These are phyloP conservation scores for Lacerta agilis DNA, from an alignment of 2,797 vertebrate species.

Conservation along the genomic window DNA sequence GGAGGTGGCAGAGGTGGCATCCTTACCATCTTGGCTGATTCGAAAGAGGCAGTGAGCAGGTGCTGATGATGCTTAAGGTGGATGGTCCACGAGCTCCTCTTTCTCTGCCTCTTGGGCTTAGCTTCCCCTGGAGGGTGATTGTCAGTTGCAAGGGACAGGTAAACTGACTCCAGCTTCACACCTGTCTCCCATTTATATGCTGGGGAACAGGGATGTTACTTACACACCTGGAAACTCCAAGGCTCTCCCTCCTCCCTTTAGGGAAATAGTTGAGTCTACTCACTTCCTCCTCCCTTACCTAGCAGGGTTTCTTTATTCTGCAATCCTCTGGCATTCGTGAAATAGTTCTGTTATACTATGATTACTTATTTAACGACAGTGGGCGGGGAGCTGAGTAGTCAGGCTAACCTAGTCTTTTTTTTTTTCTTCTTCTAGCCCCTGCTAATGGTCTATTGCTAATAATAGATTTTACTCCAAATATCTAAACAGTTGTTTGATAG, in stretches of 20 bases:
- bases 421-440: no score
- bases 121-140: background rate
- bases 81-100: background rate
- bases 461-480: background rate
- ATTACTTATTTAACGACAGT: background rate
- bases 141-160: background rate
- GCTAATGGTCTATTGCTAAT: background rate
- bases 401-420: no score
- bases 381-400: no score
- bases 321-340: background rate
- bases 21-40: conserved; percentile 14
- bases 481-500: background rate
- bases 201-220: conserved; percentile 60
- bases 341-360: background rate
- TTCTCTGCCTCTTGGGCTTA: background rate
- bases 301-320: conserved; percentile 25
- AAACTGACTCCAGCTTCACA: conserved; percentile 28
- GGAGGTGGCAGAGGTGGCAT: conserved; percentile 3
- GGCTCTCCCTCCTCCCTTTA: conserved; percentile 55
- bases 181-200: conserved; percentile 59
- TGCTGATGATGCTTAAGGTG: background rate
- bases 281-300: conserved; percentile 22
- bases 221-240: conserved; percentile 73
- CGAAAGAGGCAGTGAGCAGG: no score
- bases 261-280: conserved; percentile 50